These are phyloP conservation scores for Callitettix versicolor DNA, from an alignment of 1,140 invertebrate genomes.

Conservation along the genomic window DNA sequence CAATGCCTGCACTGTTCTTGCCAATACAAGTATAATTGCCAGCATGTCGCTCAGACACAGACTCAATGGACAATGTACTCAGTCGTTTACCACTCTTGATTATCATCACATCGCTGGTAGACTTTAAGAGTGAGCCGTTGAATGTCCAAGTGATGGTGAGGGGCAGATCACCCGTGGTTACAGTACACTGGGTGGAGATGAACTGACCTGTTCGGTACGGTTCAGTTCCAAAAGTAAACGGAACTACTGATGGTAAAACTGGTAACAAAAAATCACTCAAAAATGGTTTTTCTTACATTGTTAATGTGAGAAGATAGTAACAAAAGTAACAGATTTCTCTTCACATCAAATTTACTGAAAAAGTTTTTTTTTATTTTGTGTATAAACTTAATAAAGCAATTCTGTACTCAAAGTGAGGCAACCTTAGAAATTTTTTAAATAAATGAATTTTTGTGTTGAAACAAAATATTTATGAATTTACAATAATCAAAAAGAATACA, in stretches of 20 bases:
- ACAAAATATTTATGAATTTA: no score
- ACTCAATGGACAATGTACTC: slow-evolving; percentile 32
- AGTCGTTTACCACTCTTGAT: slow-evolving; percentile 55
- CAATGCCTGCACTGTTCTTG: slow-evolving; percentile 53
- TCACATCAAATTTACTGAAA: no score
- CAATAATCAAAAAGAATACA: no score
- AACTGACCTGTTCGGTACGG: slow-evolving; percentile 32
- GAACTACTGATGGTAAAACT: slow-evolving; percentile 50
- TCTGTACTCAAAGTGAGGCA: no score
- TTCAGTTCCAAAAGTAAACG: slow-evolving; percentile 50
- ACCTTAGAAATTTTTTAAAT: no score
- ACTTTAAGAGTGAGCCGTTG: slow-evolving; percentile 32
- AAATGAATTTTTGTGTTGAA: no score
- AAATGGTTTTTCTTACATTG: no score
- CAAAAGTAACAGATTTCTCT: no score
- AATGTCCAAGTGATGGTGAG: slow-evolving; percentile 56
- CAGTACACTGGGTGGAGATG: slow-evolving; percentile 51
- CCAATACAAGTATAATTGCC: slow-evolving; percentile 52
- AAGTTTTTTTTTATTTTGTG: no score
- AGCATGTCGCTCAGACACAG: slow-evolving; percentile 42
- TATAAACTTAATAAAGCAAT: no score
- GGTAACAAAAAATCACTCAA: no score
- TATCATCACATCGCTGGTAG: slow-evolving; percentile 43
- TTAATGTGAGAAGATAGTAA: no score
- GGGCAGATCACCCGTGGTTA: slow-evolving; percentile 60